These are phyloP conservation scores for Anastrepha obliqua DNA, from an alignment of 1,140 invertebrate species.

Conservation along the genomic window DNA sequence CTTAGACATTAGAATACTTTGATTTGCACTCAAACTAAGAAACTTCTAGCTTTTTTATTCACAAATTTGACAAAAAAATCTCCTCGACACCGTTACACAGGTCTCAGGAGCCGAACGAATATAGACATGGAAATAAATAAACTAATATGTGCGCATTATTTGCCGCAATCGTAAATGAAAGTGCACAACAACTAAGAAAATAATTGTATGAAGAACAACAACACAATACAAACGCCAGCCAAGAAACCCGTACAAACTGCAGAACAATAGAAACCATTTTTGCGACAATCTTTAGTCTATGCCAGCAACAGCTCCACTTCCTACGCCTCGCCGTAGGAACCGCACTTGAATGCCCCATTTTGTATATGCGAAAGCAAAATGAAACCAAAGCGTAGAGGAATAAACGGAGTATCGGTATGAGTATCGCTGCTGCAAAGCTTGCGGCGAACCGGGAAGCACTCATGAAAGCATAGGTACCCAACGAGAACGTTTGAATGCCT, in stretches of 20 bases:
- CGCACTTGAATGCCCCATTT: conserved; percentile 12
- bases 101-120: background rate
- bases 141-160: conserved; percentile 28
- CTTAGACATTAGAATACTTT: too few species aligned
- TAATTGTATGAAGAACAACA: background rate
- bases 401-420: background rate
- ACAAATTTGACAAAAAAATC: too few species aligned
- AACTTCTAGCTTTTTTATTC: too few species aligned
- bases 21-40: too few species aligned
- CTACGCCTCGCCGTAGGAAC: background rate
- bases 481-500: conserved; percentile 41
- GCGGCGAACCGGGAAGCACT: conserved; percentile 38
- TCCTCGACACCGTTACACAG: background rate
- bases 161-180: conserved; percentile 47
- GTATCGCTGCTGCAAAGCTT: conserved; percentile 2
- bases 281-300: background rate
- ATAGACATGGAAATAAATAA: conserved; percentile 2
- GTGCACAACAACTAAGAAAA: background rate
- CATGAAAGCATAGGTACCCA: conserved; percentile 44
- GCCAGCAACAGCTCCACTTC: conserved; percentile 4
- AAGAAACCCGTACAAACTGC: conserved; percentile 2
- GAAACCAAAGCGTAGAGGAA: background rate
- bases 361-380: background rate
- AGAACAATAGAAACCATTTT: background rate
- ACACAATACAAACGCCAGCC: background rate